Base-by-base conservation (phyloP, 2,888 invertebrate species). In the Heteromyza rotundicornis region DNA sequence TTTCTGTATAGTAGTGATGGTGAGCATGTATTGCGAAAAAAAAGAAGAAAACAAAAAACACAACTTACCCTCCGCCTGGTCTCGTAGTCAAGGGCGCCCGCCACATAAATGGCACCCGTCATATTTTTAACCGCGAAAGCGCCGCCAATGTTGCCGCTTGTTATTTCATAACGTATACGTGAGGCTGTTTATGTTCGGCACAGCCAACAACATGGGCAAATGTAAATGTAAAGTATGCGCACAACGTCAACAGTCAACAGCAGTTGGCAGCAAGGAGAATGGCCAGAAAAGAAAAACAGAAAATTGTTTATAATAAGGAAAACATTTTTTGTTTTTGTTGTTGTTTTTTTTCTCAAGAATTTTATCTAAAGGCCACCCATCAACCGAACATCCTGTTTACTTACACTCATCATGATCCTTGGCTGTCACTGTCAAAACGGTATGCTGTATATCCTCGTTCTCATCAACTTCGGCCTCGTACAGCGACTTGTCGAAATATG, bases 401-500 rank as follows among this genome's bases (percentile, higher is more conserved):
- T 95, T 85, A 96, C 96, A 96, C 90, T 96, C 96, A 87, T 98
- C 98, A 87, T 95, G 94, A 89, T 98, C 98, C 87, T 96, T 96
- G 88, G 98, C 98, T 86, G 96, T 96, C 87, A 98, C 97, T 71
- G 96, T 96, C 84, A 97, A 94, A 54, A 96, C 95, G 66, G 96
- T 96, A 84, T 96, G 96, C 80, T 96, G 96, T 79, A 96, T 95
- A 82, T 96, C 96, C 85, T 96, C 95, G 89, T 97, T 96, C 84
- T 97, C 97, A 86, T 96, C 96, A 79, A 97, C 96, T 85, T 96
- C 96, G 78, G 97, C 96, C 85, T 95, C 95, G 86, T 97, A 96
- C 77, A 96, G 88, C 79, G 92, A 92, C 86, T 96, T 96, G 87
- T 95, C 96, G 87, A 99, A 98, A 85, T 95, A 95, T 68, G 98